phyloP scores from a whole-genome alignment of 2,113 vertebrate species.

The Dipodomys spectabilis region DNA sequence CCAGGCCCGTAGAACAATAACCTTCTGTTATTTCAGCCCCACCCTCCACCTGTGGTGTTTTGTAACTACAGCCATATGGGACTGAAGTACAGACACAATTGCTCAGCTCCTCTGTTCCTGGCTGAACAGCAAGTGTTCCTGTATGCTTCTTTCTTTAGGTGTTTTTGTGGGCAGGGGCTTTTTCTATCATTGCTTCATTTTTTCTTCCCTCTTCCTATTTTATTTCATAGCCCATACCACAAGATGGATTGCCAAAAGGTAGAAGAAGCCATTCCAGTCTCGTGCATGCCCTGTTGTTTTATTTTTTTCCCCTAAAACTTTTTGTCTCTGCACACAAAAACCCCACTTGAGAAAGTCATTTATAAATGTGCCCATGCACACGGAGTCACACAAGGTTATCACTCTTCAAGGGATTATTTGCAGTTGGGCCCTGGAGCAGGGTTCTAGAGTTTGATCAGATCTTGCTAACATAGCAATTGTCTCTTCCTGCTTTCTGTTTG shows the following conservation, averaged over 20 bases:
- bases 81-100: not conserved
- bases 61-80: not conserved
- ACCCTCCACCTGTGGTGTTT: not conserved
- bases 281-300: not conserved
- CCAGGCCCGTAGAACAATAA: not conserved
- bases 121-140: not conserved
- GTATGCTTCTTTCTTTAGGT: not conserved
- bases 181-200: not conserved
- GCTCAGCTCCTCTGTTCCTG: not conserved
- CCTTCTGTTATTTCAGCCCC: not conserved
- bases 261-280: not conserved
- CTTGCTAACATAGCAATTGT: constrained; percentile 35
- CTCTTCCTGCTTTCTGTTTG: constrained; percentile 20
- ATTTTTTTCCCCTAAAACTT: not conserved
- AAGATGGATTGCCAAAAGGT: not conserved
- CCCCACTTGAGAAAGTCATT: not conserved
- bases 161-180: not conserved
- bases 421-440: not conserved
- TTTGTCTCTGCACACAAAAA: not conserved
- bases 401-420: not conserved
- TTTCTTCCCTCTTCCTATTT: not conserved
- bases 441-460: constrained; percentile 48
- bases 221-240: not conserved
- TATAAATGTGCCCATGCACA: not conserved
- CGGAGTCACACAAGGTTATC: not conserved